These are phyloP conservation scores for Raja brachyura DNA, from an alignment of 2,113 vertebrate genomes.

Conservation along the genomic window DNA sequence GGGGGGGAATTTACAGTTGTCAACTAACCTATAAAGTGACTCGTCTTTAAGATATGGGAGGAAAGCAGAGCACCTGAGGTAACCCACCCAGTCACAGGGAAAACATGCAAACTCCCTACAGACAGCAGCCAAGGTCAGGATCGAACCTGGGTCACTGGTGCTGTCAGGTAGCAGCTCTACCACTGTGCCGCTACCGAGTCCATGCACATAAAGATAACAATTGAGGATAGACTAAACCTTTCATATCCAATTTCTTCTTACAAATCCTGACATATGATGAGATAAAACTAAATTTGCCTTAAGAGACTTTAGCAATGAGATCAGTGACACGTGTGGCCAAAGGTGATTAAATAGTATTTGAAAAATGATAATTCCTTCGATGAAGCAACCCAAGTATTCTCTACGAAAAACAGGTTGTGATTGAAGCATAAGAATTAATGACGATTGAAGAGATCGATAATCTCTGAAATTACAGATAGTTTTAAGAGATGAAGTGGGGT, in stretches of 20 bases:
- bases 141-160: too few species aligned
- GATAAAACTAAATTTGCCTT: neutral
- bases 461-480: neutral
- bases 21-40: too few species aligned
- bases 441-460: neutral
- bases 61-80: too few species aligned
- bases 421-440: neutral
- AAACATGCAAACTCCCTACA: too few species aligned
- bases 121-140: too few species aligned
- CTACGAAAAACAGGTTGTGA: neutral
- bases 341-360: neutral
- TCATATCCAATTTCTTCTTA: neutral
- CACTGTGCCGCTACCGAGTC: too few species aligned
- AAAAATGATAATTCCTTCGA: neutral
- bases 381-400: neutral
- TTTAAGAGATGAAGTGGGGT: neutral
- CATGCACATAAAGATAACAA: neutral
- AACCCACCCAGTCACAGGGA: too few species aligned
- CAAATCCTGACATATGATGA: neutral
- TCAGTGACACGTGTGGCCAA: neutral
- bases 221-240: neutral
- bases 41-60: too few species aligned
- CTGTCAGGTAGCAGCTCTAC: too few species aligned
- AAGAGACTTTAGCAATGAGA: neutral
- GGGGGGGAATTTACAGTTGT: too few species aligned